A percentile compares a stretch with the other conserved stretches of the same genome.
Evolutionary conservation across 2,113 vertebrate genomes (phyloP).

Genomic region (Phalacrocorax aristotelis): DNA sequence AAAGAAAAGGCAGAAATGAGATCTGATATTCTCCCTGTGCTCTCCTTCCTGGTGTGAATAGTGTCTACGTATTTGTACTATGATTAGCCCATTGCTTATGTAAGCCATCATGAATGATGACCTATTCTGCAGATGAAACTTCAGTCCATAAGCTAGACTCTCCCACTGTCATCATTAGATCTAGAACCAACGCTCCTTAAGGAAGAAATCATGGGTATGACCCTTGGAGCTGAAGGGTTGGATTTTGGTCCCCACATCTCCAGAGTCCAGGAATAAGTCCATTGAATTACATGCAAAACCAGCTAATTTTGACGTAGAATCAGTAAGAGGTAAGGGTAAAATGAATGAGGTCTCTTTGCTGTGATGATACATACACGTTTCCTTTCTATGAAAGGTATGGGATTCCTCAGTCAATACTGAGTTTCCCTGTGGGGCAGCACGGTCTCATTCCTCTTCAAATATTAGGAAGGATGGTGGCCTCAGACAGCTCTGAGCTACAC

Average conservation of each 20-base stretch:
- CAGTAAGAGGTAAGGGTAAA: background rate
- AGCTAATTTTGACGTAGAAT: background rate
- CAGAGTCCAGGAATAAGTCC: background rate
- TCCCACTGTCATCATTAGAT: background rate
- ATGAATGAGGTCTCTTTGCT: background rate
- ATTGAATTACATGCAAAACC: background rate
- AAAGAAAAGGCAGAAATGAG: background rate
- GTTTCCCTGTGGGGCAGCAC: background rate
- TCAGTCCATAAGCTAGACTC: background rate
- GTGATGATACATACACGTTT: background rate
- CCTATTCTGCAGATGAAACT: background rate
- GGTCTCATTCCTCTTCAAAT: background rate
- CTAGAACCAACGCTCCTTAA: background rate
- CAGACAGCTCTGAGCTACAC: background rate
- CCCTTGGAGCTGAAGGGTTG: background rate
- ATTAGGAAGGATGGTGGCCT: background rate
- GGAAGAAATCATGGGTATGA: background rate
- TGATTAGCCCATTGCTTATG: background rate
- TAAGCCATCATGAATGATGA: background rate
- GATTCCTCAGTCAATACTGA: background rate
- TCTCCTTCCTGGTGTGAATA: background rate
- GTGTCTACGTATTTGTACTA: background rate
- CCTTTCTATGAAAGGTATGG: background rate
- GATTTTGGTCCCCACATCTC: background rate
- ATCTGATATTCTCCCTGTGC: background rate